Evolutionary conservation across 2,113 vertebrate species (phyloP).

Genomic region (Arvicanthis niloticus): DNA sequence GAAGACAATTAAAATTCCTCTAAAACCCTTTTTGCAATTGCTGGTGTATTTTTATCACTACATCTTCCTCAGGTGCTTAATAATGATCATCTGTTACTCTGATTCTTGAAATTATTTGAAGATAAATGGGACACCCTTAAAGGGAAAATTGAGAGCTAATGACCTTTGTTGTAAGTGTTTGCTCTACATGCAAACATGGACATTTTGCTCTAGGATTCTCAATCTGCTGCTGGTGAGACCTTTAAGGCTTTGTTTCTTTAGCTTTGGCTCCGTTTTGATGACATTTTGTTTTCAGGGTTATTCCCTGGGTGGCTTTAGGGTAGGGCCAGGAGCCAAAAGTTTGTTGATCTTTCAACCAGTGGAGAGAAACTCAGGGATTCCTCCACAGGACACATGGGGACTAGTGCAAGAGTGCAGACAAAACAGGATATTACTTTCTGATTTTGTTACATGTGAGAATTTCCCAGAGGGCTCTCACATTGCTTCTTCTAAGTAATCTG

Average conservation of each 20-base stretch:
- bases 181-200: background rate
- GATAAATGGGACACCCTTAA: background rate
- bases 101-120: constrained; percentile 22
- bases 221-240: background rate
- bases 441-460: constrained; percentile 57
- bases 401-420: constrained; percentile 59
- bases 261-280: constrained; percentile 37
- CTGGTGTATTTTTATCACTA: background rate
- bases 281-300: constrained; percentile 58
- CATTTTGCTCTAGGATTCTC: background rate
- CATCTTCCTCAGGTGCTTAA: background rate
- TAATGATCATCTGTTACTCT: background rate
- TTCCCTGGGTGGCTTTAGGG: constrained; percentile 30
- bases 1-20: constrained; percentile 5
- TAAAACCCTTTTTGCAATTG: background rate
- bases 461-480: constrained; percentile 64
- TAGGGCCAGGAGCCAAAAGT: background rate
- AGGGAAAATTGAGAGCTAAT: background rate
- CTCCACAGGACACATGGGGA: background rate
- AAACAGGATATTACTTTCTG: constrained; percentile 77
- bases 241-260: constrained; percentile 27
- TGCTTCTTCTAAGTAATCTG: constrained; percentile 75
- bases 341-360: constrained; percentile 63
- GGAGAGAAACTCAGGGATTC: constrained; percentile 60
- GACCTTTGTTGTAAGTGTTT: background rate